A percentile compares a stretch with the other conserved stretches of the same genome.
Conservation (phyloP, 2,113 vertebrate species). For the Pantherophis guttatus region DNA sequence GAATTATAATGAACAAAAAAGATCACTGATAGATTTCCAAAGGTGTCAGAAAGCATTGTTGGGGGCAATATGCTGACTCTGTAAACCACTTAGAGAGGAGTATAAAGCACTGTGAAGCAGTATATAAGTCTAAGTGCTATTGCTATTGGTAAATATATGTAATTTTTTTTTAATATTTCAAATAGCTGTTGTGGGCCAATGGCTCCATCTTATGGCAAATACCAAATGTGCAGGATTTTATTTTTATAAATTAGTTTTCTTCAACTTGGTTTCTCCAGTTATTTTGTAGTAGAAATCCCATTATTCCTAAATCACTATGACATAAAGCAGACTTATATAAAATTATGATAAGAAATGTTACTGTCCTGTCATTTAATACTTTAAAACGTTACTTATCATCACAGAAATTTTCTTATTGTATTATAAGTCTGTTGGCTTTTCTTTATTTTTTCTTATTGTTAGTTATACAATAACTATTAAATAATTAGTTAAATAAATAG, state of each 20-base stretch:
- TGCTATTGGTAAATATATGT: background rate
- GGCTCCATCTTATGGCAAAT: constrained; percentile 4
- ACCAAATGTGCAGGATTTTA: background rate
- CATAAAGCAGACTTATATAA: background rate
- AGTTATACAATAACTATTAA: background rate
- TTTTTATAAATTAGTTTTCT: background rate
- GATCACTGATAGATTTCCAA: background rate
- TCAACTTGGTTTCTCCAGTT: background rate
- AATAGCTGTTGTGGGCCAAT: background rate
- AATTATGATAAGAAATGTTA: background rate
- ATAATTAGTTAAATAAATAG: background rate
- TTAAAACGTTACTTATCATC: background rate
- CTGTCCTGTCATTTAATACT: background rate
- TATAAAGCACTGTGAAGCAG: too few species aligned
- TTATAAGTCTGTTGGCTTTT: background rate
- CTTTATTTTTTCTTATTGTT: background rate
- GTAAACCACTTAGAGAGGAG: too few species aligned
- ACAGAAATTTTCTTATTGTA: background rate
- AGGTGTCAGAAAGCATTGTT: background rate
- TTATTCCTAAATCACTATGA: background rate
- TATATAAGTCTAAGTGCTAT: too few species aligned
- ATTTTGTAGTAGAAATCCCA: background rate
- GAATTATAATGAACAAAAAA: background rate
- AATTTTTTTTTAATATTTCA: background rate
- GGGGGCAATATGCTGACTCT: too few species aligned